A percentile compares a stretch with the other conserved stretches of the same genome.
These are phyloP conservation scores for Chiloscyllium punctatum DNA, from an alignment of 2,797 vertebrate species.

Conservation along the genomic window DNA sequence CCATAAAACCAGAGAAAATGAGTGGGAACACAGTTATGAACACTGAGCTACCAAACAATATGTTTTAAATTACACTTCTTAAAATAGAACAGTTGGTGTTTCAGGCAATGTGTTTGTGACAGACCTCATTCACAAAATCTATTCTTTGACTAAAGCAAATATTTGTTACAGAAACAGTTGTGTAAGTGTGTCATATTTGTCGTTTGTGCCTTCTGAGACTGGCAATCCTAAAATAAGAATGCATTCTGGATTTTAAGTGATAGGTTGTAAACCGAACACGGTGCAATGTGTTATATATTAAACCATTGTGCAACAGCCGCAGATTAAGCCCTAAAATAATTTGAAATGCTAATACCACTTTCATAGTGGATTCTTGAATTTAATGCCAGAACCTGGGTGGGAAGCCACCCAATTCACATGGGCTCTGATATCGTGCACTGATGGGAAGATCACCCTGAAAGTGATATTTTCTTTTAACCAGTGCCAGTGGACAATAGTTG, in stretches of 20 bases:
- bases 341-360: neutral
- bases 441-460: neutral
- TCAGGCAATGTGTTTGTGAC: neutral
- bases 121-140: neutral
- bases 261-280: neutral
- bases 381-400: neutral
- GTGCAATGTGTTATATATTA: neutral
- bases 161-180: neutral
- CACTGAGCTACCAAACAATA: neutral
- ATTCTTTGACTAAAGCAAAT: neutral
- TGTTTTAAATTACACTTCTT: conserved; percentile 6
- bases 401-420: neutral
- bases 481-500: neutral
- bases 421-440: neutral
- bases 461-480: neutral
- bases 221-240: neutral
- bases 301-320: neutral
- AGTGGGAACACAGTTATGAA: neutral
- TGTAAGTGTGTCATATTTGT: neutral
- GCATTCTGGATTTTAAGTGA: neutral
- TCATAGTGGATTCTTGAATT: conserved; percentile 5
- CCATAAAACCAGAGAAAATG: neutral
- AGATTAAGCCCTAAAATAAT: neutral
- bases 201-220: neutral
- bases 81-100: neutral